Evolutionary conservation across 2,888 invertebrate genomes (phyloP), one percentile per base, ranked within the genome.

Genomic region (Rutpela maculata): DNA sequence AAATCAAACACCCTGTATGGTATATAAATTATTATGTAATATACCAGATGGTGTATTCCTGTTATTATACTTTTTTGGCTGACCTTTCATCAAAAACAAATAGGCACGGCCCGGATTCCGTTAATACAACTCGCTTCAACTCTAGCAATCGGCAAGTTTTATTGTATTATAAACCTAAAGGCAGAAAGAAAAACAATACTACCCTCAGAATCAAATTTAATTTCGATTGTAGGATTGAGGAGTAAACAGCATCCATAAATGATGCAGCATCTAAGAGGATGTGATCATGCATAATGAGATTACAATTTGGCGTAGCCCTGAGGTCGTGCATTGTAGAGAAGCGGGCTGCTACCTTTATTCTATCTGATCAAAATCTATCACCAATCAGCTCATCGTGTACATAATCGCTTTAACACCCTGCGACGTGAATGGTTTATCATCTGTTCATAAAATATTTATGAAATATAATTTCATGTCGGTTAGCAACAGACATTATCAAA

Each of bases 331-430:
- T 22, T 56, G 59, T 70, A 22, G 38, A n/a, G 38, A 57, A 62
- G 50, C 60, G 18, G 55, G 15, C 26, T 43, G 59, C 56, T 68
- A 72, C 76, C 76, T 76, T 76, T 76, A 65, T 76, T 67, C 55
- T 60, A 7, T 31, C 67, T 72, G 67, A 76, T 72, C 72, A 72
- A 57, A 72, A 76, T 76, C 76, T 72, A 76, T 76, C 67, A 62
- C 50, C 56, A 35, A 19, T 62, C 60, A 38, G 19, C 66, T 65
- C 43, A n/a, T 5, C 43, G 65, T 7, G 22, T 65, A 50, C 67
- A 57, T 66, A n/a, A 57, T 65, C 26, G 17, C 17, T 38, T 73
- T 63, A 73, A 56, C 11, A 35, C 38, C n/a, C 65, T 26, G 35
- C 56, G 65, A 56, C 26, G 62, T 55, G 26, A 18, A 19, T 18